Percentiles rank a stretch among this genome's conserved stretches.
Evolutionary conservation across 1,140 invertebrate genomes (phyloP).

Genomic region (Drosophila mojavensis): DNA sequence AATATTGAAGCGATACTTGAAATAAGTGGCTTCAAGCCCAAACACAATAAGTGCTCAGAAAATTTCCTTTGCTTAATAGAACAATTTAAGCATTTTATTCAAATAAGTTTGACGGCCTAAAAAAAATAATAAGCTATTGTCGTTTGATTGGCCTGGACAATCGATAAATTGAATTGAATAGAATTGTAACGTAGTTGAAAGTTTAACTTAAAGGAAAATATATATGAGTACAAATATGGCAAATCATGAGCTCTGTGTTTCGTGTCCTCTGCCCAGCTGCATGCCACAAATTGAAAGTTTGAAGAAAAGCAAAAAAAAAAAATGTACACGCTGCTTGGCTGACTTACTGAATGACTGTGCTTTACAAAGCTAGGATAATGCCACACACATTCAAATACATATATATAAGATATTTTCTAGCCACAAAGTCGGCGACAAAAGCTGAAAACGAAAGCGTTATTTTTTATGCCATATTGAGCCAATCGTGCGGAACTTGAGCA

Average conservation of each 20-base stretch:
- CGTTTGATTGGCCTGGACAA: neutral
- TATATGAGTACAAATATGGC: neutral
- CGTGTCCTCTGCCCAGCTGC: neutral
- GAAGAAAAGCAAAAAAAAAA: constrained; percentile 14
- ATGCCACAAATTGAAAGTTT: constrained; percentile 42
- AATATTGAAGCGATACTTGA: constrained; percentile 34
- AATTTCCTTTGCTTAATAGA: neutral
- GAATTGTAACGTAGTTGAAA: neutral
- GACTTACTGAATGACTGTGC: constrained; percentile 35
- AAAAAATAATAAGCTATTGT: neutral
- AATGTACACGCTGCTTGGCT: neutral
- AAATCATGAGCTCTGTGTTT: constrained; percentile 5
- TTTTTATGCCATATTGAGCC: constrained; percentile 21
- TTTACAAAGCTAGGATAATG: constrained; percentile 48
- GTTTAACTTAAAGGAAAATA: neutral
- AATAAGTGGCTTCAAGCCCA: constrained; percentile 13
- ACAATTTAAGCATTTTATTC: neutral
- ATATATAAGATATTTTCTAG: constrained; percentile 13
- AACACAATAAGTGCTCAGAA: constrained; percentile 9
- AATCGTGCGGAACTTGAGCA: neutral
- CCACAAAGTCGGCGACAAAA: constrained; percentile 49
- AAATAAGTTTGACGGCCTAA: too few species aligned
- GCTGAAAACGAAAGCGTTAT: constrained; percentile 70
- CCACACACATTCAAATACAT: constrained; percentile 25
- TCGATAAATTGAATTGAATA: neutral